Evolutionary conservation across 2,888 invertebrate species (phyloP), one percentile per base, ranked within the genome.

Genomic region (Marasmarcha lunaedactyla): DNA sequence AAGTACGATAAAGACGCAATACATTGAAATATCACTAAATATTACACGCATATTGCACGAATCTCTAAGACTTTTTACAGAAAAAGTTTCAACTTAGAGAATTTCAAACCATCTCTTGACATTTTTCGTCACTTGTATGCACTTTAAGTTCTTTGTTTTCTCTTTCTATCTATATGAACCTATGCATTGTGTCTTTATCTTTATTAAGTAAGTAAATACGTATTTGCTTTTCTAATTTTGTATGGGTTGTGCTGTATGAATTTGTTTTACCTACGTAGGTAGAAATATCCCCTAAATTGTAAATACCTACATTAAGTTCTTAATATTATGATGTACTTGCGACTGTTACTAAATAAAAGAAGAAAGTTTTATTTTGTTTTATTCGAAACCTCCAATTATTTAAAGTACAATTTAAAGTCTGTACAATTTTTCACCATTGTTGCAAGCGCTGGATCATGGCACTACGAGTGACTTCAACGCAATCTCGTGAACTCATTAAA

Each of bases 271-370:
- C 81, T 81, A 78, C 81, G 81, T 81, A 81, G 79, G 81, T 77
- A 74, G 74, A 70, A 67, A 63, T 59, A 66, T 63, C 77, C 73
- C 66, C 47, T 70, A 57, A 71, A 59, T 66, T 79, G 79, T 79
- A 79, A 78, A 78, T 79, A 79, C 70, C 67, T 79, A 77, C 68
- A 67, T 62, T 79, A 78, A 76, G 76, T 69, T 66, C 65, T 68
- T 71, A 70, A 68, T 69, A 58, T 53, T 60, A 55, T 61, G 64
- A 68, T 70, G 66, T 72, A 74, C 63, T 77, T 79, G 78, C 74
- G 78, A 79, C 79, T 79, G 78, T 81, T 79, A 77, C 69, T 73
- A 63, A 79, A 78, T 78, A 77, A 76, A 71, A 64, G 55, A 60
- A 62, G 68, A 71, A 72, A 68, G 59, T 67, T 69, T 48, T 33